Conservation (phyloP, 2,797 vertebrate species). For the Gallinago nigripennis region DNA sequence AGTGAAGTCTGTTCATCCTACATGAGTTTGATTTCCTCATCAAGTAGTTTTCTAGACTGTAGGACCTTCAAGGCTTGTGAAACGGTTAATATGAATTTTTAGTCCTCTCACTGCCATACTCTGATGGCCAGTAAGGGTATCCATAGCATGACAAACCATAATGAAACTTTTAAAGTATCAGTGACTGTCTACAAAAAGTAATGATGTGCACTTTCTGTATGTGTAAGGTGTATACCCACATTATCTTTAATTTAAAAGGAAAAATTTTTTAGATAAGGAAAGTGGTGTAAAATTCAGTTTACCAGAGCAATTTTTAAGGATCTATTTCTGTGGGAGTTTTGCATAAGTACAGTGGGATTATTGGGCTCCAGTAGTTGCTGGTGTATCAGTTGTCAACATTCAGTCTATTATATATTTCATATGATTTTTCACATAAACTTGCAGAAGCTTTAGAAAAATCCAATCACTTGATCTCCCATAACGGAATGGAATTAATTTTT, state of each 20-base stretch:
- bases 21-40: neutral
- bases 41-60: neutral
- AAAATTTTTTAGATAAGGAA: neutral
- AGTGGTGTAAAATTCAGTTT: neutral
- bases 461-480: neutral
- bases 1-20: neutral
- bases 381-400: neutral
- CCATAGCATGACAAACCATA: neutral
- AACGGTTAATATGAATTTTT: neutral
- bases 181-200: neutral
- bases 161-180: neutral
- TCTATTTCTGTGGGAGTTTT: neutral
- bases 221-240: neutral
- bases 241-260: neutral
- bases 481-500: neutral
- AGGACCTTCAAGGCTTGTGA: neutral
- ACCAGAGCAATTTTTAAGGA: neutral
- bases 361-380: neutral
- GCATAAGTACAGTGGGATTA: neutral
- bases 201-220: neutral
- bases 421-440: neutral
- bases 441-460: neutral
- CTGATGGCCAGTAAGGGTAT: neutral
- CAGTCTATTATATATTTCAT: neutral
- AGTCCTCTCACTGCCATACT: neutral